These are phyloP conservation scores for Cheilosia pagana DNA, from an alignment of 2,888 invertebrate species.

Conservation along the genomic window DNA sequence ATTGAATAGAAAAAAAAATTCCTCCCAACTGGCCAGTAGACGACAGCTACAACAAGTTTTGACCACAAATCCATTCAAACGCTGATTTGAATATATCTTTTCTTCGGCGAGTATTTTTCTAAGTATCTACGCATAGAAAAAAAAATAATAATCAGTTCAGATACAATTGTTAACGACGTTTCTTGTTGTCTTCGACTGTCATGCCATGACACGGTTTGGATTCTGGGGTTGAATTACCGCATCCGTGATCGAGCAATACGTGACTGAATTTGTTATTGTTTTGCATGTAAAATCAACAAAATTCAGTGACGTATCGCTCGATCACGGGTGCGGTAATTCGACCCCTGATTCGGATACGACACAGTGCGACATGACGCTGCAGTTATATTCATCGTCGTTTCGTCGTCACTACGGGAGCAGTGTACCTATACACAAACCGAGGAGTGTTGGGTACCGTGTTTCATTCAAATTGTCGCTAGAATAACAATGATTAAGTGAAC, in stretches of 20 bases:
- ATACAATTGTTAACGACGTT: constrained; percentile 59
- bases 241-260: no score
- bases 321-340: no score
- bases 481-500: constrained; percentile 42
- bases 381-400: constrained; percentile 3
- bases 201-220: not conserved
- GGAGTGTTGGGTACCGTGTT: not conserved
- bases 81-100: constrained; percentile 40
- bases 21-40: constrained; percentile 17
- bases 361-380: constrained; percentile 44
- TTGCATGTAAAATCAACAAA: no score
- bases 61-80: constrained; percentile 52
- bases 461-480: constrained; percentile 43
- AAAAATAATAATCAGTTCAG: constrained; percentile 2
- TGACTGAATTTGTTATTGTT: no score
- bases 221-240: no score
- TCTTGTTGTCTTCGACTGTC: constrained; percentile 41
- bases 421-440: constrained; percentile 8
- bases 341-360: constrained; percentile 4
- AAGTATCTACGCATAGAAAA: constrained; percentile 31
- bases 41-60: constrained; percentile 35
- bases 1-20: constrained; percentile 2
- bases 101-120: constrained; percentile 20
- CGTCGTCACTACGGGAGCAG: constrained; percentile 23
- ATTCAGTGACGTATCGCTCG: no score